Evolutionary conservation across 2,888 invertebrate genomes (phyloP).

Genomic region (Drosophila meridionalis): DNA sequence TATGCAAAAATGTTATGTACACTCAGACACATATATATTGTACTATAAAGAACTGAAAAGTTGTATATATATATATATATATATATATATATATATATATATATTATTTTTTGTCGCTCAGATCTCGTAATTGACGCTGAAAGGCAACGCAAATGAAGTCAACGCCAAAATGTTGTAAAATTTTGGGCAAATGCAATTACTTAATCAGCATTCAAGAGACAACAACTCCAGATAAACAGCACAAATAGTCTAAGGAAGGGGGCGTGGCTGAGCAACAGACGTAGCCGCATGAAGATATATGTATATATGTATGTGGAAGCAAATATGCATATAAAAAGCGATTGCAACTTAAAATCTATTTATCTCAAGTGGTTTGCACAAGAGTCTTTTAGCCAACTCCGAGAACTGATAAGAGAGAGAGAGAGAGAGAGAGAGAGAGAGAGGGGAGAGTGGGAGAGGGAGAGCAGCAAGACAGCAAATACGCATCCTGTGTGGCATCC

Average conservation of each 20-base stretch:
- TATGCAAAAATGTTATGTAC: conserved; percentile 13
- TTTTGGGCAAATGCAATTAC: conserved; percentile 75
- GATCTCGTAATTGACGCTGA: conserved; percentile 73
- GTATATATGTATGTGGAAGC: background rate
- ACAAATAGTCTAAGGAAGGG: background rate
- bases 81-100: conserved; percentile 2
- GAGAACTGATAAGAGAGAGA: conserved; percentile 10
- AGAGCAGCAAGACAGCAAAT: background rate
- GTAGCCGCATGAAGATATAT: background rate
- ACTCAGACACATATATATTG: conserved; percentile 16
- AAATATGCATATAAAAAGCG: conserved; percentile 22
- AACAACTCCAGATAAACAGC: conserved; percentile 34
- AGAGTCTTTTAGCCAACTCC: conserved; percentile 42
- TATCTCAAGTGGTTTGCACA: conserved; percentile 73
- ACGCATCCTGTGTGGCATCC: conserved; percentile 28
- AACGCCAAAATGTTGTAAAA: conserved; percentile 76
- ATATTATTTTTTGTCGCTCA: conserved; percentile 46
- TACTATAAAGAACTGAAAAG: conserved; percentile 25
- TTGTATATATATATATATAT: conserved; percentile 12
- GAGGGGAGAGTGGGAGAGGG: background rate
- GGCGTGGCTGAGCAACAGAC: conserved; percentile 2
- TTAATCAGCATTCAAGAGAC: conserved; percentile 71
- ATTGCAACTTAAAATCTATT: conserved; percentile 66
- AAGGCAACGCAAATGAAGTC: conserved; percentile 76
- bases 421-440: background rate